Evolutionary conservation across 2,888 invertebrate species (phyloP), one percentile per base, ranked within the genome.

Genomic region (Cabera pusaria): DNA sequence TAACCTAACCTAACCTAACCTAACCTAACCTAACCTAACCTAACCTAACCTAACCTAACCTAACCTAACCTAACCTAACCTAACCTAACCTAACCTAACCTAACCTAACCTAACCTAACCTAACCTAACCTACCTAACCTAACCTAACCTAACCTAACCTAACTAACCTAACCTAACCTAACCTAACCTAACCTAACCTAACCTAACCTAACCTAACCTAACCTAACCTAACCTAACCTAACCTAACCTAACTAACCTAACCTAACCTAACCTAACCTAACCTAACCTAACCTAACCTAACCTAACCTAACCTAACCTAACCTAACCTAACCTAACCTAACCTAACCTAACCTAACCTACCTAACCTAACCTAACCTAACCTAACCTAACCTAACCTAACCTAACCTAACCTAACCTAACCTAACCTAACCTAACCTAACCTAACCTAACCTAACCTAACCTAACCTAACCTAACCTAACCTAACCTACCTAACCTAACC

Each of bases 371-470:
- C 18, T 19, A 19, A 47, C 44, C 48, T 52, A 45, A 45, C 48
- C 44, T 45, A 51, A 45, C 14, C 48, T 19, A 19, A 19, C 18
- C 18, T 19, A 19, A 19, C 18, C 37, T 29, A 37, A 37, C 14
- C 37, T 36, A 50, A 47, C 47, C 47, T 50, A 50, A 47, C 50
- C 44, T 44, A 46, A 45, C 47, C 46, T 46, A 50, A 50, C 46
- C 47, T 50, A 50, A 50, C 50, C 50, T 50, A 50, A 50, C 50
- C 50, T 50, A 50, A 50, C 50, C 50, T 50, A 50, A 50, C 52
- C 52, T 52, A 52, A 52, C 52, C 52, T 19, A 19, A 51, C 51
- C 50, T 51, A 51, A 19, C 18, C 18, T 19, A 19, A 19, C 18
- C 18, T 19, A 19, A 19, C 18, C 18, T 18, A 27, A 17, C 27